These are phyloP conservation scores for Holothuria scabra DNA, from an alignment of 53 echinoderm and acorn worm species.

Conservation along the genomic window DNA sequence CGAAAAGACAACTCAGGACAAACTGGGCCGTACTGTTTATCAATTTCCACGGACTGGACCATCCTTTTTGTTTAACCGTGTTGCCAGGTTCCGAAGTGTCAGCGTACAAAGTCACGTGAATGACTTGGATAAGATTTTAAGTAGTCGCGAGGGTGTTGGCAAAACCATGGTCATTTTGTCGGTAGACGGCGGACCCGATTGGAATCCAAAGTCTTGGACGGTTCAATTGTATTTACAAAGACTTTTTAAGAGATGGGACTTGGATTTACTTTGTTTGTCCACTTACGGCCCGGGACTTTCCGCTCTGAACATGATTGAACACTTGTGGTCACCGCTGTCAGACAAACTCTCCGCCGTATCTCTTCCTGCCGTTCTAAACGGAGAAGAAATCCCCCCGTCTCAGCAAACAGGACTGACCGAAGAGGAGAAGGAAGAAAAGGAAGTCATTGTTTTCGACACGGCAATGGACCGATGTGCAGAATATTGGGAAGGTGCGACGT, in stretches of 20 bases:
- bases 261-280: background rate
- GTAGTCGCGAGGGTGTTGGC: background rate
- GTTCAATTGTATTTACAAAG: constrained; percentile 1
- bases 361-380: background rate
- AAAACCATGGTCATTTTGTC: constrained; percentile 24
- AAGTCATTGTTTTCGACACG: background rate
- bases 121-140: constrained; percentile 4
- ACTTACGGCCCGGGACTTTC: constrained; percentile 4
- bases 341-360: background rate
- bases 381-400: background rate
- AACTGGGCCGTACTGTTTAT: constrained; percentile 3
- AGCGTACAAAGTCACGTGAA: constrained; percentile 53
- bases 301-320: background rate
- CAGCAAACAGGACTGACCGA: background rate
- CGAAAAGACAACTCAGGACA: background rate
- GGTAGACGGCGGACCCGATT: constrained; percentile 58
- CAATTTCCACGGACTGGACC: constrained; percentile 43
- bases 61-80: constrained; percentile 13
- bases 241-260: background rate
- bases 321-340: constrained; percentile 15
- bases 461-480: background rate
- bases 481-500: background rate
- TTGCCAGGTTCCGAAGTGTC: constrained; percentile 16
- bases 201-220: constrained; percentile 56
- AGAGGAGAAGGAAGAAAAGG: background rate